Base-by-base conservation (phyloP, 2,888 invertebrate species). In the Drosophila affinis region DNA sequence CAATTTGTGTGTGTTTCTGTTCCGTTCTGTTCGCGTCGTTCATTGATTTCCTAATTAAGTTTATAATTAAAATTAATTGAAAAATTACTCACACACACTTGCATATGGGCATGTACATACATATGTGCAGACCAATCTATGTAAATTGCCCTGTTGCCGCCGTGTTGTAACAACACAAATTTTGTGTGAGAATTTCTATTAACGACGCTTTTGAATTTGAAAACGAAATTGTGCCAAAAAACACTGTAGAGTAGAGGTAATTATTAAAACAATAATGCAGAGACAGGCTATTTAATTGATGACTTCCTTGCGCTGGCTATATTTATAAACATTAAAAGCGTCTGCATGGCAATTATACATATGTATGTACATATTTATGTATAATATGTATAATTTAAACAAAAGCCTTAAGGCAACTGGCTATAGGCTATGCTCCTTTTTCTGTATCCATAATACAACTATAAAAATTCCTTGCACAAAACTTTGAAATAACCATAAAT, bases 11-110 rank as follows among this genome's bases (percentile, higher is more conserved):
- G 79, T 89, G 87, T 83, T 78, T 88, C 89, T 71, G 79, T 87
- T 81, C 70, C 73, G 79, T 76, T 81, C 71, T 68, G 75, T 79
- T 87, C 75, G 76, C 79, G 80, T 79, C 75, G 77, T 83, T 87
- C 85, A 89, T 89, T 90, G 88, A 88, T 90, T 91, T 91, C 91
- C 91, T 91, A 91, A 91, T 91, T 91, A 91, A 91, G 91, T 91
- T 91, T 90, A 89, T 91, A 91, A 91, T 91, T 90, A 91, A 91
- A 87, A 91, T 91, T 90, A 91, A 91, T 91, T 91, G 91, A 91
- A 91, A 91, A 91, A 91, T 91, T 91, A 90, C 90, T 88, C 84
- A 65, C 79, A 78, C 72, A 69, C 54, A 68, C 68, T 58, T 47
- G 70, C 51, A 45, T 56, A 61, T 29, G 54, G 34, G 48, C 62